phyloP scores from a whole-genome alignment of 1,140 invertebrate species.

The Odontomachus brunneus region DNA sequence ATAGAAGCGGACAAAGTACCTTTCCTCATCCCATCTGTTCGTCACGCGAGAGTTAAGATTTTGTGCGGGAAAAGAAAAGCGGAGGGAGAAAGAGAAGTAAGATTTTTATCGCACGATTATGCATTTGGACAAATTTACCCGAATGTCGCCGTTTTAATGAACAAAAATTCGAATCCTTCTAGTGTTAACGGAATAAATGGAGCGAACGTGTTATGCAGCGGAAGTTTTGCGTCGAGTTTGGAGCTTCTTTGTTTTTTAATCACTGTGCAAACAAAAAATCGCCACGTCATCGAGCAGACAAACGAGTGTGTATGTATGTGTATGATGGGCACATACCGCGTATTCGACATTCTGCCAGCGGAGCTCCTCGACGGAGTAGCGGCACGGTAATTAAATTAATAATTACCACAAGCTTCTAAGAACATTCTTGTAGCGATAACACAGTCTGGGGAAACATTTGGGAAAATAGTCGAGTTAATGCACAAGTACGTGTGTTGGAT shows the following conservation, averaged over 20 bases:
- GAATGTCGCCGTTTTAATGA: background rate
- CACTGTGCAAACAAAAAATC: slow-evolving; percentile 51
- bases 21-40: background rate
- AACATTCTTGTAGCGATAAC: slow-evolving; percentile 39
- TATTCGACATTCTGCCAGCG: slow-evolving; percentile 50
- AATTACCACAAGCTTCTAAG: slow-evolving; percentile 42
- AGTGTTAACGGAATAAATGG: slow-evolving; percentile 45
- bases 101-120: background rate
- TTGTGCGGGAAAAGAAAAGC: background rate
- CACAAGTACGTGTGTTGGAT: slow-evolving; percentile 16
- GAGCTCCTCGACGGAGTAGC: slow-evolving; percentile 27
- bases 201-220: slow-evolving; percentile 23
- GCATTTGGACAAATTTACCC: background rate
- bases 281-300: background rate
- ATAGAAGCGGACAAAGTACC: background rate
- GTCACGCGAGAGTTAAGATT: too few relatives aligned
- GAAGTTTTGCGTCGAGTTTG: background rate
- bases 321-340: slow-evolving; percentile 37
- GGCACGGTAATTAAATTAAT: slow-evolving; percentile 47
- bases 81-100: background rate
- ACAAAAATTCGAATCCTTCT: slow-evolving; percentile 21
- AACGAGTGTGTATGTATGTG: background rate
- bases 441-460: slow-evolving; percentile 51
- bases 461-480: slow-evolving; percentile 47
- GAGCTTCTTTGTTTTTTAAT: slow-evolving; percentile 38